Evolutionary conservation across 2,797 vertebrate genomes (phyloP), one percentile per base, ranked within the genome.

Genomic region (Ctenochaetus hawaiiensis): DNA sequence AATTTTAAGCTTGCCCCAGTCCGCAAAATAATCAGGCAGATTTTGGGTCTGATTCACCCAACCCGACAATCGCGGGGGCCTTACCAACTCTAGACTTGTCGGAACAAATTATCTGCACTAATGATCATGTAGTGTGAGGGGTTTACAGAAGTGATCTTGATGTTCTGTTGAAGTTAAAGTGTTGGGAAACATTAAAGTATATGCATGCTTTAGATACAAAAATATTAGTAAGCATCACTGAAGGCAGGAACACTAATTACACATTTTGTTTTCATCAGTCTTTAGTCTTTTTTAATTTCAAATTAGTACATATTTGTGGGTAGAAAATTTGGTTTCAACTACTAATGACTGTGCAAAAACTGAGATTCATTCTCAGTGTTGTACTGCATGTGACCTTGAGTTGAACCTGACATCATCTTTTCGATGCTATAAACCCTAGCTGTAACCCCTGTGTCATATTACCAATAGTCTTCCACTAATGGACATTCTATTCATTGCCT

Each of bases 401-500:
- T 20, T 17, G 45, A 72, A 73, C 54, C 39, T 30, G 65, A 84
- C 81, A 78, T 85, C 8, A 14, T 60, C 49, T 44, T 59, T 63
- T 54, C 5, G 85, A 85, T 18, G 43, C 63, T 30, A 17, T 68
- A 44, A 86, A 80, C 76, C 67, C 64, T 11, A 23, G 44, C 77
- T 68, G 53, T 79, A 53, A 80, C 80, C 75, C 49, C 43, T 52
- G 83, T 81, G 75, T 86, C 73, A 17, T 52, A 85, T 91, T 83
- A 85, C 86, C 86, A 45, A 80, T 79, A 48, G 73, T 79, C 64
- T 61, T 59, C 44, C 48, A 18, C 87, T 91, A 91, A 83, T 86
- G 87, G 88, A 77, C 64, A 47, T 77, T 75, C 56, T 78, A 53
- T 80, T 86, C 78, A 84, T 75, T 79, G 67, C 61, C 62, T 54